phyloP scores from a whole-genome alignment of 2,113 vertebrate species.

The Channa maculata region DNA sequence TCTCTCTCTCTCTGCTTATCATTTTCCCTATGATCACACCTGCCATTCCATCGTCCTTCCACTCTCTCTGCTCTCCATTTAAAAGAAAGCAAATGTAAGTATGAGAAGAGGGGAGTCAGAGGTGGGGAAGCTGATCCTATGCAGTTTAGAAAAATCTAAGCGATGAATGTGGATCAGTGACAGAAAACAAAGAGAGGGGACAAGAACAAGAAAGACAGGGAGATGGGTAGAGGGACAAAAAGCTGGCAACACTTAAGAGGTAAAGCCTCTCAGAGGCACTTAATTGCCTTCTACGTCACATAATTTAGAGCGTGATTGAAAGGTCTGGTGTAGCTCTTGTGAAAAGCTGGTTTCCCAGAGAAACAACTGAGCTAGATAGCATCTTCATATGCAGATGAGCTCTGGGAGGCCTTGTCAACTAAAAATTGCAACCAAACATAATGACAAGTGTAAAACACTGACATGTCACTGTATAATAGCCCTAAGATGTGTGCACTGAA shows the following conservation, averaged over 20 bases:
- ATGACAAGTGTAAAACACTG: neutral
- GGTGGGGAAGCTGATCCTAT: slow-evolving; percentile 9
- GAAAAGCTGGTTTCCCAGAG: neutral
- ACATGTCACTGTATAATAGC: neutral
- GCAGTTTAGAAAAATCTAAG: slow-evolving; percentile 44
- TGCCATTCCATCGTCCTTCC: slow-evolving; percentile 26
- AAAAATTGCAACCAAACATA: neutral
- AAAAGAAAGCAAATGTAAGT: neutral
- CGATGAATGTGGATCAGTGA: slow-evolving; percentile 45
- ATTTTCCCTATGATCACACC: slow-evolving; percentile 49
- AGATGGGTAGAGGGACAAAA: neutral
- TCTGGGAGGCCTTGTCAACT: neutral
- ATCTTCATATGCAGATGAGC: neutral
- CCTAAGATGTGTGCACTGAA: neutral
- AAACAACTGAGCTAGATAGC: slow-evolving; percentile 17
- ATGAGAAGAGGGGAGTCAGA: slow-evolving; percentile 5
- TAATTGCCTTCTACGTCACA: slow-evolving; percentile 27
- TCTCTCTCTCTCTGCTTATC: slow-evolving; percentile 30
- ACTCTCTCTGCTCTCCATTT: slow-evolving; percentile 8
- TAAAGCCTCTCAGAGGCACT: neutral
- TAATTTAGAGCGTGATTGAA: slow-evolving; percentile 8
- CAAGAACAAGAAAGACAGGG: neutral
- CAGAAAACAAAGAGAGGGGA: slow-evolving; percentile 1
- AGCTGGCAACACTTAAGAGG: neutral
- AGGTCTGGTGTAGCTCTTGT: slow-evolving; percentile 12